phyloP scores from a whole-genome alignment of 2,113 vertebrate genomes.

The Myrmecobius fasciatus region DNA sequence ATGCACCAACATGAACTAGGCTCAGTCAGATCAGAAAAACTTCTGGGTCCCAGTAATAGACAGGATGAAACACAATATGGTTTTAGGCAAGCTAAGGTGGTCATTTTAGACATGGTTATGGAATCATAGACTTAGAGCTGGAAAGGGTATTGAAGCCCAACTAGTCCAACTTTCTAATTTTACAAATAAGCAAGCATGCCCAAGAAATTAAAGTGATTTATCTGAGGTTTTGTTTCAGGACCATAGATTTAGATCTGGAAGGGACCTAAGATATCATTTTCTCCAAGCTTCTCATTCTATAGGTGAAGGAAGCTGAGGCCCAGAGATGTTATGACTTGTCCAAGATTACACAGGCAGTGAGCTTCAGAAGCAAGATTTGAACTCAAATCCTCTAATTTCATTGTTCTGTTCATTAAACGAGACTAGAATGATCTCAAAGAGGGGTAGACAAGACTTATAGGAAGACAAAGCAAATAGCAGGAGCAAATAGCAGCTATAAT shows the following conservation, averaged over 20 bases:
- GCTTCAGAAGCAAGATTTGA: background rate
- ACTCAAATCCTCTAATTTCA: background rate
- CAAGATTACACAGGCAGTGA: background rate
- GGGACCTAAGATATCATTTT: background rate
- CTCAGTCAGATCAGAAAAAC: background rate
- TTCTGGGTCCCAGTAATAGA: background rate
- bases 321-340: background rate
- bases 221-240: background rate
- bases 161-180: background rate
- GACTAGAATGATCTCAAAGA: background rate
- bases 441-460: background rate
- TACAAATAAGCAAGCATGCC: background rate
- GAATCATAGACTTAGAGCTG: background rate
- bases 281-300: background rate
- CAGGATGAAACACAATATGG: background rate
- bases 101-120: background rate
- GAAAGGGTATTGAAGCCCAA: background rate
- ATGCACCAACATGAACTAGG: background rate
- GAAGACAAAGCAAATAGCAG: background rate
- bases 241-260: background rate
- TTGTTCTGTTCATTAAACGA: background rate
- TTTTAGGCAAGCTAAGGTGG: background rate
- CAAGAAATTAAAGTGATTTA: background rate
- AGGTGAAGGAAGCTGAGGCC: background rate
- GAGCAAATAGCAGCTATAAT: background rate